Base-by-base conservation (phyloP, 2,113 vertebrate species). In the Aleadryas rufinucha region DNA sequence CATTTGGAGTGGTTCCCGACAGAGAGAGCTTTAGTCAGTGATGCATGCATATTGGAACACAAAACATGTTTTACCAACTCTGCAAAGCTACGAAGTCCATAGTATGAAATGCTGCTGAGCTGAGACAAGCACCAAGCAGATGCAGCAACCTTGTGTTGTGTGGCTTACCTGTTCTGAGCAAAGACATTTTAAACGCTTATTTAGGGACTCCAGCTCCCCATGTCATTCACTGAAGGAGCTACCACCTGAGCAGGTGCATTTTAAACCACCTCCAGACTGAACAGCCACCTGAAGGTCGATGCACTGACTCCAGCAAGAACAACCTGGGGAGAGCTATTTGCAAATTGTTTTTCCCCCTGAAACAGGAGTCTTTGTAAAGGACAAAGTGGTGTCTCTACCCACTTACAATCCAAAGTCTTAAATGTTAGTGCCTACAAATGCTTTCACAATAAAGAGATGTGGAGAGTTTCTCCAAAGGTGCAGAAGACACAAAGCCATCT, bases 1-100 rank as follows among this genome's bases (percentile, higher is more conserved):
- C 68, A 42, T 87, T 89, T 82, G 57, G 53, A 87, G 47, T n/a
- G 21, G 44, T 71, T 61, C 75, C 37, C 23, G 54, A 50, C 28
- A 81, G 37, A 76, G 65, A 76, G 71, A 85, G 12, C 47, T 68
- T 80, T 79, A 35, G 45, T 78, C 64, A 45, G 23, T 70, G 61
- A 60, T 84, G 30, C 41, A 60, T 84, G 30, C 41, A 17, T 71
- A 49, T 28, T 76, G 35, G 37, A 92, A 80, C 69, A 81, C 26
- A 76, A 76, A 91, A 30, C 20, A 87, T 70, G 31, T 74, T 93
- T 96, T 60, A 75, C 65, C 39, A 75, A 19, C 65, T 84, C 61
- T 47, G 56, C 41, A 57, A 82, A 89, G 30, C 45, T 89, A 45
- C 1, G 0, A 65, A 84, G 35, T 47, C 47, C 47, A 2, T 47